Conservation (phyloP, 2,113 vertebrate species). For the Spheniscus mendiculus region DNA sequence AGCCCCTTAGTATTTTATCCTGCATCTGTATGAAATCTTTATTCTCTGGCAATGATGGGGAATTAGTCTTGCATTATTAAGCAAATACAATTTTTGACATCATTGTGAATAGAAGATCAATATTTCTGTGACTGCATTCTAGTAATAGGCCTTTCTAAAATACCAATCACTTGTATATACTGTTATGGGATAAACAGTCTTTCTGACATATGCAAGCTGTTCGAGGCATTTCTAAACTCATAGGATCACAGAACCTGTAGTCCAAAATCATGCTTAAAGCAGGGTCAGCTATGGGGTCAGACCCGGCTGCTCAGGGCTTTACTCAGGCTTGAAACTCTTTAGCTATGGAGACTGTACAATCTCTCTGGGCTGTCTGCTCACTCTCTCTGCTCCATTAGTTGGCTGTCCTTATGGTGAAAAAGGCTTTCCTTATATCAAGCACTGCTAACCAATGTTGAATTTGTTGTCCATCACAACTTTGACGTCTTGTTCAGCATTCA, state of each 20-base stretch:
- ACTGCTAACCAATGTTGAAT: not conserved
- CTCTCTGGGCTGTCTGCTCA: not conserved
- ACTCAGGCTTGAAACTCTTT: not conserved
- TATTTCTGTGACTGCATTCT: not conserved
- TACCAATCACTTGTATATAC: not conserved
- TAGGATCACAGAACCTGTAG: not conserved
- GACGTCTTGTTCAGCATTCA: not conserved
- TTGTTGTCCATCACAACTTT: not conserved
- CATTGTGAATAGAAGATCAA: not conserved
- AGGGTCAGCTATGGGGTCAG: not conserved
- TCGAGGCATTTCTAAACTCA: not conserved
- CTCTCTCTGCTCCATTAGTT: not conserved
- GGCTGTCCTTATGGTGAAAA: not conserved
- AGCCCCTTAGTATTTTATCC: not conserved
- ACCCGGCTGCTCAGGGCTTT: not conserved
- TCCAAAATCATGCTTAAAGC: not conserved
- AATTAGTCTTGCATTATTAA: not conserved
- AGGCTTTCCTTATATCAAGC: not conserved
- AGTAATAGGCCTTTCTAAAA: not conserved
- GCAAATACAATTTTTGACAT: not conserved
- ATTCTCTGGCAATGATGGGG: not conserved
- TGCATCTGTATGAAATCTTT: not conserved
- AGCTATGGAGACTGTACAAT: not conserved
- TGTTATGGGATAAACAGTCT: not conserved
- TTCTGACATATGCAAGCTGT: not conserved